These are phyloP conservation scores for Cataglyphis hispanica DNA, from an alignment of 1,140 invertebrate species.

Conservation along the genomic window DNA sequence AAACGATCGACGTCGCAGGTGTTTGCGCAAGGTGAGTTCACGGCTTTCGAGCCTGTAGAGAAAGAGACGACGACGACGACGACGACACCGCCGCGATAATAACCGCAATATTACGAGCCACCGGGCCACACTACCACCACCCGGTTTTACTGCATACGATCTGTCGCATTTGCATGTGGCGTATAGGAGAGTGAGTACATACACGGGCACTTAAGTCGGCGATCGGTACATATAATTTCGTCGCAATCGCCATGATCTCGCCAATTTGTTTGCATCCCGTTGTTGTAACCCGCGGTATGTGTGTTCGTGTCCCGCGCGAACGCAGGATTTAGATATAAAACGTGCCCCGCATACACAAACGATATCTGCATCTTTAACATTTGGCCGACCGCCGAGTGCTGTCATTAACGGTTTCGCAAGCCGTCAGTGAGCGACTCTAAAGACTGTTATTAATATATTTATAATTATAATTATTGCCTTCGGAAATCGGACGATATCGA, in stretches of 20 bases:
- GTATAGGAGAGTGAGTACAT: constrained; percentile 52
- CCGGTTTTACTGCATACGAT: constrained; percentile 67
- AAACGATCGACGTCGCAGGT: constrained; percentile 60
- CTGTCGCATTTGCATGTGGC: constrained; percentile 69
- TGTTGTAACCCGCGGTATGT: not conserved
- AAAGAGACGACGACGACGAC: constrained; percentile 45
- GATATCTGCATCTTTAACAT: constrained; percentile 43
- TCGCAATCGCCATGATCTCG: constrained; percentile 54
- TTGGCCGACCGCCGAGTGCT: not conserved
- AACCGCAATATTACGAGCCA: constrained; percentile 70
- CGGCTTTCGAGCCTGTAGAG: constrained; percentile 48
- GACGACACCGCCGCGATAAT: constrained; percentile 60
- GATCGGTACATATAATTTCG: constrained; percentile 63
- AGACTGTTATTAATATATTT: constrained; percentile 30
- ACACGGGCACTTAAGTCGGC: constrained; percentile 43
- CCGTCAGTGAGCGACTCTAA: not conserved
- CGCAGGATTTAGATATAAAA: constrained; percentile 35
- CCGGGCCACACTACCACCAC: constrained; percentile 42
- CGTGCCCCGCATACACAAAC: not conserved
- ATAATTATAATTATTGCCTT: constrained; percentile 21
- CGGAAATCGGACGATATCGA: not conserved
- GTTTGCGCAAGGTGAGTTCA: constrained; percentile 64
- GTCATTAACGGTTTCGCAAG: constrained; percentile 33
- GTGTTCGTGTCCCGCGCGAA: not conserved
- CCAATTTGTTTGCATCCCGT: constrained; percentile 55